phyloP scores from a whole-genome alignment of 2,888 invertebrate species.

The Steinernema scapterisci region DNA sequence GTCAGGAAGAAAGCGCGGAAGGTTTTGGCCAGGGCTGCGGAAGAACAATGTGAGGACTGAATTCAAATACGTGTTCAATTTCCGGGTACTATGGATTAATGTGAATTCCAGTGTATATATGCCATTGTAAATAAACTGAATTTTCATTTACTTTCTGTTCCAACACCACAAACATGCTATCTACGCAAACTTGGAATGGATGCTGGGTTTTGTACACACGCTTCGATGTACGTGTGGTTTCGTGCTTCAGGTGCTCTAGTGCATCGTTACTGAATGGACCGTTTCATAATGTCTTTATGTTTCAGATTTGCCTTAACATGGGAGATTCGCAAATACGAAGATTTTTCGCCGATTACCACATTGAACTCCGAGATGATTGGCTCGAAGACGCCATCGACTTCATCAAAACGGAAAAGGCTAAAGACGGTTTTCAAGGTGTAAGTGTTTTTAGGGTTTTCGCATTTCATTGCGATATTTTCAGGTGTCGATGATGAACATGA shows the following conservation, averaged over 20 bases:
- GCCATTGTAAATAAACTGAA: too few species aligned
- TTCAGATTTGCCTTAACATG: neutral
- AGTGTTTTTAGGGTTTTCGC: neutral
- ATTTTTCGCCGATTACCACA: neutral
- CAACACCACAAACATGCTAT: too few species aligned
- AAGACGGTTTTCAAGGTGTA: neutral
- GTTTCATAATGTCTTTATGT: neutral
- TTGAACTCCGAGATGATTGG: constrained; percentile 4
- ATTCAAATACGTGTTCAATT: too few species aligned
- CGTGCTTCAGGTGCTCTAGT: too few species aligned
- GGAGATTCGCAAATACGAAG: neutral
- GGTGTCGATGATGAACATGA: neutral
- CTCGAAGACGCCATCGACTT: neutral
- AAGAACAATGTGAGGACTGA: neutral
- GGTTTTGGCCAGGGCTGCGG: neutral
- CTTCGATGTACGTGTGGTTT: too few species aligned
- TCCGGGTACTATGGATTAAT: too few species aligned
- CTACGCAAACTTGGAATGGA: too few species aligned
- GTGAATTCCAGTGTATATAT: too few species aligned
- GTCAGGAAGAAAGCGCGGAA: neutral
- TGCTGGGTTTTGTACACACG: too few species aligned
- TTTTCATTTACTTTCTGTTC: too few species aligned
- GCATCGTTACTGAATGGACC: too few species aligned
- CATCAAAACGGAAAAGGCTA: neutral
- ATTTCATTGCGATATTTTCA: neutral